Evolutionary conservation across 30 jellyfish, hydroid and myxozoan species (phyloP).

Genomic region (Turritopsis dohrnii): DNA sequence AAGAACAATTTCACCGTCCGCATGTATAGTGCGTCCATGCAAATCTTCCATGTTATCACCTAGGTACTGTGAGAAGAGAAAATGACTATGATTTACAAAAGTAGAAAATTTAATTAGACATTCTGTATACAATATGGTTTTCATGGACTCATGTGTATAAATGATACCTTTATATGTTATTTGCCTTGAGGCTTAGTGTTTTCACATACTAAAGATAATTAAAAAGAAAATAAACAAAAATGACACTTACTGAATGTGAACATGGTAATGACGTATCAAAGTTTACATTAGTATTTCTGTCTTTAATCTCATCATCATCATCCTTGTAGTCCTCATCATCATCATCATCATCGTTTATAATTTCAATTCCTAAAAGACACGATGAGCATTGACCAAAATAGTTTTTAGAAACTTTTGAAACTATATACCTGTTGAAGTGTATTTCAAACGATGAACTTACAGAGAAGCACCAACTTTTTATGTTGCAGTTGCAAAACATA

Average conservation of each 20-base stretch:
- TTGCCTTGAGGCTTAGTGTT: too few relatives aligned
- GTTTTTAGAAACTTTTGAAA: too few relatives aligned
- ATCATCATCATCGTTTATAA: not conserved
- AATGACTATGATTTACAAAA: too few relatives aligned
- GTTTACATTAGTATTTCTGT: not conserved
- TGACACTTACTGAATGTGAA: slow-evolving; percentile 43
- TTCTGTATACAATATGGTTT: too few relatives aligned
- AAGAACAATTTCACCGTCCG: slow-evolving; percentile 63
- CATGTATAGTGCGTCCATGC: slow-evolving; percentile 89
- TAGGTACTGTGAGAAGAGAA: slow-evolving; percentile 41
- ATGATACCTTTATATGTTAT: too few relatives aligned
- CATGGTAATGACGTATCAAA: slow-evolving; percentile 51
- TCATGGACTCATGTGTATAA: too few relatives aligned
- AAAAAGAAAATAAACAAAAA: not conserved
- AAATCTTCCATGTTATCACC: slow-evolving; percentile 88
- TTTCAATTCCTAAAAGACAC: not conserved
- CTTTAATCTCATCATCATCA: not conserved
- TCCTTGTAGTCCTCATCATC: slow-evolving; percentile 33
- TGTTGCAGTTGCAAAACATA: too few relatives aligned
- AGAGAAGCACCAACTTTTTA: too few relatives aligned
- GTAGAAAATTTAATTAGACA: too few relatives aligned
- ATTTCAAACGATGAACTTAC: too few relatives aligned
- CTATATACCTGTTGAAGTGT: too few relatives aligned
- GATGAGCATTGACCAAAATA: too few relatives aligned
- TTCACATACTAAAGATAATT: not conserved